These are phyloP conservation scores for Cremastinae sp. DNA, from an alignment of 2,888 invertebrate species.

Conservation along the genomic window DNA sequence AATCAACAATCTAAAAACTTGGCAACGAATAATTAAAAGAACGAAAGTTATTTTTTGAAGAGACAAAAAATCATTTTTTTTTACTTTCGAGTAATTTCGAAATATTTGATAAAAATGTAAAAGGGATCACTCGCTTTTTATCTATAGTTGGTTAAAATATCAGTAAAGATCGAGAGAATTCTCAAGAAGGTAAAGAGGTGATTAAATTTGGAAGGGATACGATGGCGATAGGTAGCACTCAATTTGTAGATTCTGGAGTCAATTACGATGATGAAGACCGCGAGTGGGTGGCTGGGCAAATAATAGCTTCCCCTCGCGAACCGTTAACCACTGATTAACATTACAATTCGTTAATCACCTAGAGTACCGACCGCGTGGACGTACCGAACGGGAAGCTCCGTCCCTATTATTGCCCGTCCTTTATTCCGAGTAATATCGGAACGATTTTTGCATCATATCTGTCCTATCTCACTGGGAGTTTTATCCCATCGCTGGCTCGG, in stretches of 20 bases:
- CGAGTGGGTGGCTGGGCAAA: slow-evolving; percentile 71
- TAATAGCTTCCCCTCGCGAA: slow-evolving; percentile 69
- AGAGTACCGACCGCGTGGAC: slow-evolving; percentile 43
- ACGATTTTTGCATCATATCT: slow-evolving; percentile 65
- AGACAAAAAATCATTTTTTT: no score
- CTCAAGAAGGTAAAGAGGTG: neutral
- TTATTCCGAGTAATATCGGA: slow-evolving; percentile 54
- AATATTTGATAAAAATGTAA: no score
- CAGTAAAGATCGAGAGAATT: no score
- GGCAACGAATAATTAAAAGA: no score
- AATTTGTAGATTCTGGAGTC: slow-evolving; percentile 63
- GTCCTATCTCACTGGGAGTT: slow-evolving; percentile 49
- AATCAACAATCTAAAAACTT: no score
- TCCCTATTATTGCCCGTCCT: neutral
- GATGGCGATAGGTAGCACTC: neutral
- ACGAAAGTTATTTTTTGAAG: no score
- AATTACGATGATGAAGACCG: slow-evolving; percentile 76
- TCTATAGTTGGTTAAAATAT: no score
- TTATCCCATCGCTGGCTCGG: slow-evolving; percentile 20
- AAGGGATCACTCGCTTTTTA: no score
- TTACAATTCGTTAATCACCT: slow-evolving; percentile 76
- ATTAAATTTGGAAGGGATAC: neutral
- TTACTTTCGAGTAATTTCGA: no score
- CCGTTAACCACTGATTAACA: slow-evolving; percentile 76
- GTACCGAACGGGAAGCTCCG: neutral